Evolutionary conservation across 2,113 vertebrate genomes (phyloP).

Genomic region (Pyxicephalus adspersus): DNA sequence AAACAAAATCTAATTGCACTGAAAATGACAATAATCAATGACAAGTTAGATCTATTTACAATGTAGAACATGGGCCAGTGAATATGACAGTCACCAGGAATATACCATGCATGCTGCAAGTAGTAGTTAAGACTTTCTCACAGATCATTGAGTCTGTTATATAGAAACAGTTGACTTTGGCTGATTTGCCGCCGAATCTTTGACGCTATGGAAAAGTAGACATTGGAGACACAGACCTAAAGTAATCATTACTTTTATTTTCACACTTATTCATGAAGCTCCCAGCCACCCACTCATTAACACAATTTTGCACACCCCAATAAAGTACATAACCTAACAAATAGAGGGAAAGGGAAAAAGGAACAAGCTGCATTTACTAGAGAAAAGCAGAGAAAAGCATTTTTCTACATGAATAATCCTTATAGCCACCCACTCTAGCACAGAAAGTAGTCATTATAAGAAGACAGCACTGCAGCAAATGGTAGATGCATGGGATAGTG

Average conservation of each 20-base stretch:
- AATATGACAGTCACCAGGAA: slow-evolving; percentile 18
- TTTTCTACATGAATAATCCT: slow-evolving; percentile 47
- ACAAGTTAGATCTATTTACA: neutral
- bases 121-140: slow-evolving; percentile 44
- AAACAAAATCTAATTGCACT: slow-evolving; percentile 12
- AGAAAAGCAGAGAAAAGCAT: slow-evolving; percentile 7
- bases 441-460: slow-evolving; percentile 24
- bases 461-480: neutral
- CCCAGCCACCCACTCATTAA: slow-evolving; percentile 21
- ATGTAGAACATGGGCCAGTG: slow-evolving; percentile 16
- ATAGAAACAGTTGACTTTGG: slow-evolving; percentile 12
- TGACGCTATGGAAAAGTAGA: slow-evolving; percentile 19
- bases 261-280: slow-evolving; percentile 15
- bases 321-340: slow-evolving; percentile 25
- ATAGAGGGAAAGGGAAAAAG: neutral
- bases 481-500: neutral
- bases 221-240: slow-evolving; percentile 7
- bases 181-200: slow-evolving; percentile 8
- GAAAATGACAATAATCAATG: slow-evolving; percentile 15
- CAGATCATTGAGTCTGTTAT: slow-evolving; percentile 35
- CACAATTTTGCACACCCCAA: slow-evolving; percentile 19
- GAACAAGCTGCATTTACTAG: neutral
- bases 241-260: slow-evolving; percentile 38
- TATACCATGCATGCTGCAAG: neutral
- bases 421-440: slow-evolving; percentile 24